Evolutionary conservation across 2,888 invertebrate genomes (phyloP).

Genomic region (Aspidapion aeneum): DNA sequence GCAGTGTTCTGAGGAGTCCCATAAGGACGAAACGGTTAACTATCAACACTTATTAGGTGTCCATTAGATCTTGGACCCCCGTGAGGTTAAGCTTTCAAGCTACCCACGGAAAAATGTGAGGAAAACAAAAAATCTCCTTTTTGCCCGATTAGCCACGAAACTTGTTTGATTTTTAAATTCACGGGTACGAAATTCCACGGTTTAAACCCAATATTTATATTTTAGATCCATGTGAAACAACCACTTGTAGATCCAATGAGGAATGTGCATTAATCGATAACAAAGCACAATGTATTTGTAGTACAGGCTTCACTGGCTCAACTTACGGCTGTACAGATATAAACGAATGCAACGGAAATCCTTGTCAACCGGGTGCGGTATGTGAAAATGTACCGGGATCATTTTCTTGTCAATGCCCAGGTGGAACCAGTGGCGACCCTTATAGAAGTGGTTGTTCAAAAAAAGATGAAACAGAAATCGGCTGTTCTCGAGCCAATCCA

Average conservation of each 20-base stretch:
- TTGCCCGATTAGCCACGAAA: not conserved
- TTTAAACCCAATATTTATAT: slow-evolving; percentile 22
- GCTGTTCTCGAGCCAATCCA: slow-evolving; percentile 71
- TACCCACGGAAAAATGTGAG: no score
- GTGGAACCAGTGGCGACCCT: slow-evolving; percentile 76
- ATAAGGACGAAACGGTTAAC: no score
- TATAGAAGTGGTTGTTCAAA: slow-evolving; percentile 73
- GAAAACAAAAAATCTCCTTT: no score
- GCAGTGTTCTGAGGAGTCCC: no score
- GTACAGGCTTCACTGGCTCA: slow-evolving; percentile 74
- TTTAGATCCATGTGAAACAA: slow-evolving; percentile 85
- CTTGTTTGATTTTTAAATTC: no score
- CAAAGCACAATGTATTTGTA: slow-evolving; percentile 80
- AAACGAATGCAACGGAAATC: slow-evolving; percentile 79
- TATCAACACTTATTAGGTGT: no score
- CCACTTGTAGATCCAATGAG: slow-evolving; percentile 81
- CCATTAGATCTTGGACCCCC: no score
- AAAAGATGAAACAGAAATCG: slow-evolving; percentile 56
- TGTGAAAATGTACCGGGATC: slow-evolving; percentile 86
- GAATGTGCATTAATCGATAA: slow-evolving; percentile 84
- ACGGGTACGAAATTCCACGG: no score
- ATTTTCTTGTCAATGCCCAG: slow-evolving; percentile 85
- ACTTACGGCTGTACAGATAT: slow-evolving; percentile 76
- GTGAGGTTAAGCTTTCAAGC: no score
- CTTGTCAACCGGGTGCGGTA: slow-evolving; percentile 80